A percentile compares a stretch with the other conserved stretches of the same genome.
Evolutionary conservation across 2,888 invertebrate genomes (phyloP).

Genomic region (Sicus ferrugineus): DNA sequence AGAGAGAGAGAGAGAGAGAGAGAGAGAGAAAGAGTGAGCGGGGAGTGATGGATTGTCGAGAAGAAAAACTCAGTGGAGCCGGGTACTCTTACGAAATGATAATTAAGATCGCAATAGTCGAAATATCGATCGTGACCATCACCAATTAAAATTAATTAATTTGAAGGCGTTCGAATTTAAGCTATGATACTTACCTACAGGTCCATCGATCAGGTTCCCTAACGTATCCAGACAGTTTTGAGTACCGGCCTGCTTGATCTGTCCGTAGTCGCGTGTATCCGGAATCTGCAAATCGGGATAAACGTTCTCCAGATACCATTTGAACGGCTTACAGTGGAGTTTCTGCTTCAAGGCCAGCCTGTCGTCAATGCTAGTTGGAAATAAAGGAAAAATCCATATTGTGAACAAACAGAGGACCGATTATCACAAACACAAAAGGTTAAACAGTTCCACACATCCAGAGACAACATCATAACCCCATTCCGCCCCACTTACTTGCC

Average conservation of each 20-base stretch:
- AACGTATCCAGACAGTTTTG: constrained; percentile 90
- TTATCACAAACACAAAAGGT: not conserved
- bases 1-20: not conserved
- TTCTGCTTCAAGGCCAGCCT: constrained; percentile 79
- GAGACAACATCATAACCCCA: too few species aligned
- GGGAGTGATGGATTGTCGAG: too few species aligned
- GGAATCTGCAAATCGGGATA: constrained; percentile 90
- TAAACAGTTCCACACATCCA: not conserved
- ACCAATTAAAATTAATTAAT: too few species aligned
- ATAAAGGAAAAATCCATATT: constrained; percentile 13
- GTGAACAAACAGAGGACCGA: not conserved
- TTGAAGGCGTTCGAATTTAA: too few species aligned
- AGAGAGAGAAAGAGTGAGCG: not conserved
- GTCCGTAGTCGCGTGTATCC: constrained; percentile 67
- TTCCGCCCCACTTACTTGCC: constrained; percentile 75
- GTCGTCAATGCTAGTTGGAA: constrained; percentile 82
- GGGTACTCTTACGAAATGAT: too few species aligned
- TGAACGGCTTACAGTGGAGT: constrained; percentile 91
- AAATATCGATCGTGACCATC: too few species aligned
- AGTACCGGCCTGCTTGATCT: constrained; percentile 77
- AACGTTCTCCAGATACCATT: constrained; percentile 92
- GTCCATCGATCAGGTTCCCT: constrained; percentile 87
- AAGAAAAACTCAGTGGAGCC: too few species aligned
- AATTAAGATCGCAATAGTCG: too few species aligned
- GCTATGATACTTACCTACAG: constrained; percentile 70